phyloP scores from a whole-genome alignment of 2,888 invertebrate species.

The Himalopsyche tibetana region DNA sequence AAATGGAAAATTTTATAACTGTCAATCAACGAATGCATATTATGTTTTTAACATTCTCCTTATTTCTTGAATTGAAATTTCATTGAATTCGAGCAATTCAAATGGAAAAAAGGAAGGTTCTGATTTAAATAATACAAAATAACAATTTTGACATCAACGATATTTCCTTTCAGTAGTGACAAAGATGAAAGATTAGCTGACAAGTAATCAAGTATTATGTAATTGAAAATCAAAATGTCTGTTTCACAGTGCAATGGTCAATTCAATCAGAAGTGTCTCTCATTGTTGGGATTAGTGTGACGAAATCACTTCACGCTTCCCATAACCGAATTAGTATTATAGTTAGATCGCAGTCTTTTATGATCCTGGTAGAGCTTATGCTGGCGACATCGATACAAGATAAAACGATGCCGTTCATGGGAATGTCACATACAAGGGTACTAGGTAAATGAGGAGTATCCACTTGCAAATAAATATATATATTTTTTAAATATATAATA shows the following conservation, averaged over 20 bases:
- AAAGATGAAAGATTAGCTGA: neutral
- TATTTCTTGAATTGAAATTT: too few relatives aligned
- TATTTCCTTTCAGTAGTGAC: too few relatives aligned
- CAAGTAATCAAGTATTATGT: neutral
- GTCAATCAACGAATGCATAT: too few relatives aligned
- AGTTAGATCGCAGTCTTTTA: constrained; percentile 16
- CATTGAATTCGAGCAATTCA: too few relatives aligned
- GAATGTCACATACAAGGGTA: neutral
- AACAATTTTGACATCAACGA: too few relatives aligned
- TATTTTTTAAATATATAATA: too few relatives aligned
- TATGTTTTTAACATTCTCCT: too few relatives aligned
- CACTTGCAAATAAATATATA: too few relatives aligned
- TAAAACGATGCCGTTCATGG: constrained; percentile 27
- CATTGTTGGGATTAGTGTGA: constrained; percentile 39
- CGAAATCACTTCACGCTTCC: constrained; percentile 46
- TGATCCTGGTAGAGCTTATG: neutral
- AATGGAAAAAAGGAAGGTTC: too few relatives aligned
- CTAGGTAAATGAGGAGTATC: too few relatives aligned
- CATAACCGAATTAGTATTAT: constrained; percentile 43
- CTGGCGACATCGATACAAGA: neutral
- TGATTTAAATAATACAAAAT: too few relatives aligned
- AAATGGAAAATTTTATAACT: too few relatives aligned
- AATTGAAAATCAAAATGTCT: constrained; percentile 34
- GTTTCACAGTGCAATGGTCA: constrained; percentile 22
- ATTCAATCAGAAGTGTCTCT: constrained; percentile 27